These are phyloP conservation scores for Psittacula derbiana DNA, from an alignment of 2,797 vertebrate genomes.

Conservation along the genomic window DNA sequence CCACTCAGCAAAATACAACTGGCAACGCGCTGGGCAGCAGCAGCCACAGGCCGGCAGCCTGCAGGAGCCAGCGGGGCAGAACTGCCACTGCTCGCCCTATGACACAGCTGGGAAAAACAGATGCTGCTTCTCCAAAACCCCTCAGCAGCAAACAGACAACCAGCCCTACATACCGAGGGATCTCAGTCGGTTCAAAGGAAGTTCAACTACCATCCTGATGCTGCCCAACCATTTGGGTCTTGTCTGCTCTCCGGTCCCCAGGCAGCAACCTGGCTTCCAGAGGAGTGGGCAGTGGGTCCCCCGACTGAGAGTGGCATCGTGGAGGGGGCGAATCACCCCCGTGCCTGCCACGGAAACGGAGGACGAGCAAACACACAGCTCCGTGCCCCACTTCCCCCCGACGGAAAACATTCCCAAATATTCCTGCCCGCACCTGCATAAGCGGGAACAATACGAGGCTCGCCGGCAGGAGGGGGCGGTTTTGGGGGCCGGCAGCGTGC, in stretches of 20 bases:
- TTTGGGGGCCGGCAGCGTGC: background rate
- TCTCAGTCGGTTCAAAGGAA: background rate
- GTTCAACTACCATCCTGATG: background rate
- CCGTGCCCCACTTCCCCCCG: no score
- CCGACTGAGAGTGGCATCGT: background rate
- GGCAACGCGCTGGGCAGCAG: background rate
- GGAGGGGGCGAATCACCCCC: background rate
- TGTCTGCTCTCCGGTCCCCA: background rate
- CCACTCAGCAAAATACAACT: background rate
- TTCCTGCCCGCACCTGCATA: background rate
- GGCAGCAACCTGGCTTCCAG: background rate
- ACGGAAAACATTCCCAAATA: background rate
- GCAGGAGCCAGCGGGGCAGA: background rate
- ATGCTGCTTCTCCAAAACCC: background rate
- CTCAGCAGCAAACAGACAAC: accelerated
- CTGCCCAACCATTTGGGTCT: background rate
- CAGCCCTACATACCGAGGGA: background rate
- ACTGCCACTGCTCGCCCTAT: accelerated
- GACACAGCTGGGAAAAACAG: background rate
- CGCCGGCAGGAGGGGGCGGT: background rate
- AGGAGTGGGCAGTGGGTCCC: no score
- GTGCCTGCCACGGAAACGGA: background rate
- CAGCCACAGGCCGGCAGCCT: background rate
- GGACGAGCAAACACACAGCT: background rate
- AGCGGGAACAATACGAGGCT: background rate